Evolutionary conservation across 2,113 vertebrate species (phyloP), one percentile per base, ranked within the genome.

Genomic region (Neotoma lepida): DNA sequence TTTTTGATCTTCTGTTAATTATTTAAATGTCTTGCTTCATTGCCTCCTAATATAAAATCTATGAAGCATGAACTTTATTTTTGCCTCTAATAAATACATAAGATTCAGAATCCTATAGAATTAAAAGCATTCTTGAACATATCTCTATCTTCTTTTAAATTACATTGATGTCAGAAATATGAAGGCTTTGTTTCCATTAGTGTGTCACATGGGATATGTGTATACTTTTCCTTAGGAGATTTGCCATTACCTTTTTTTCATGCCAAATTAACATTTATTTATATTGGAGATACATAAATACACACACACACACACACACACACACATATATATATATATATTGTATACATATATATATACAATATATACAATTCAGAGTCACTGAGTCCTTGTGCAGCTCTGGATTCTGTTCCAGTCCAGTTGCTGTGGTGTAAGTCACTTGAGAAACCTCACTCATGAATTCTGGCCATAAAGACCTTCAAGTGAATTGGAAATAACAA

Each of bases 401-500:
- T 44, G 61, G 22, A 56, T 30, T 44, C 4, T 7, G 1, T 10
- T 18, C 44, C 74, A 26, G 20, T 56, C 41, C 71, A 78, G 39
- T 61, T 88, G n/a, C 35, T 68, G 6, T 76, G 41, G 86, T 12
- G 51, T 51, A 74, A 87, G 84, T 85, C 86, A 26, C 80, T 66
- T 76, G 44, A 64, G 94, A 35, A 30, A 91, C 5, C 51, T 56
- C 33, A 91, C 63, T 89, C 24, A 51, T 15, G 13, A n/a, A 95
- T 4, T 89, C 56, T 93, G 41, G 28, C 49, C 78, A 95, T n/a
- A 89, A 94, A 93, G 24, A 91, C 63, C 30, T 91, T 68, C 35
- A n/a, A 76, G 17, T 86, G 63, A 96, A 96, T 89, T 30, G 88
- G 46, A 95, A 95, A 96, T 95, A 89, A 77, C 35, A 91, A 68